Evolutionary conservation across 1,140 invertebrate species (phyloP).

Genomic region (Euwallacea similis): DNA sequence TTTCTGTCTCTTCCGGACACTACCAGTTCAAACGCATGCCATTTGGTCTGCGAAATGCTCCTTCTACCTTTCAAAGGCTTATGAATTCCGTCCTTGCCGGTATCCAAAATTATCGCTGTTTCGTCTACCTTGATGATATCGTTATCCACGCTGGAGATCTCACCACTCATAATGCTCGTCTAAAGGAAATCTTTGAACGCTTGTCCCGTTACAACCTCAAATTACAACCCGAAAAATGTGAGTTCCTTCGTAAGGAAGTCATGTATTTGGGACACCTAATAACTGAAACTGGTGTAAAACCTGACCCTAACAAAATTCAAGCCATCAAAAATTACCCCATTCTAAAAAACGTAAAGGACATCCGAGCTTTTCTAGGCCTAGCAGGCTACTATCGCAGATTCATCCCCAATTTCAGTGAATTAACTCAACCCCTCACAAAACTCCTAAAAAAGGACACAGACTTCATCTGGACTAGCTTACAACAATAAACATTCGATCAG

Average conservation of each 20-base stretch:
- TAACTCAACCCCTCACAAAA: conserved; percentile 37
- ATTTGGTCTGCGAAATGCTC: conserved; percentile 52
- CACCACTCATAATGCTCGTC: conserved; percentile 35
- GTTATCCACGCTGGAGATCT: conserved; percentile 24
- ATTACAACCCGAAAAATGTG: conserved; percentile 53
- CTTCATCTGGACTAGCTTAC: neutral
- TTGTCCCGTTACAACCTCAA: conserved; percentile 49
- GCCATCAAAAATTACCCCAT: conserved; percentile 47
- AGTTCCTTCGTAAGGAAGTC: conserved; percentile 52
- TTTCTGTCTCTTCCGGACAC: conserved; percentile 47
- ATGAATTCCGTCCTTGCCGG: conserved; percentile 53
- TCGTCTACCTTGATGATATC: conserved; percentile 49
- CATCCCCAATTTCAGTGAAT: conserved; percentile 47
- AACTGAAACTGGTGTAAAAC: conserved; percentile 49
- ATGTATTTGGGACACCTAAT: conserved; percentile 53
- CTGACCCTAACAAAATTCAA: conserved; percentile 51
- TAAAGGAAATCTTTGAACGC: conserved; percentile 47
- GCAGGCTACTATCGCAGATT: conserved; percentile 33
- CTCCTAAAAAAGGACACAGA: conserved; percentile 1
- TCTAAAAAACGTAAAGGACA: conserved; percentile 41
- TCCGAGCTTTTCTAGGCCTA: conserved; percentile 47
- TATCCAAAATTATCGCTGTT: conserved; percentile 44
- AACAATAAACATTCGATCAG: conserved; percentile 22
- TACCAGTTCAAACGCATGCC: conserved; percentile 52
- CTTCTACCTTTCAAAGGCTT: conserved; percentile 54